Evolutionary conservation across 2,797 vertebrate species (phyloP), one percentile per base, ranked within the genome.

Genomic region (Nothura maculosa): DNA sequence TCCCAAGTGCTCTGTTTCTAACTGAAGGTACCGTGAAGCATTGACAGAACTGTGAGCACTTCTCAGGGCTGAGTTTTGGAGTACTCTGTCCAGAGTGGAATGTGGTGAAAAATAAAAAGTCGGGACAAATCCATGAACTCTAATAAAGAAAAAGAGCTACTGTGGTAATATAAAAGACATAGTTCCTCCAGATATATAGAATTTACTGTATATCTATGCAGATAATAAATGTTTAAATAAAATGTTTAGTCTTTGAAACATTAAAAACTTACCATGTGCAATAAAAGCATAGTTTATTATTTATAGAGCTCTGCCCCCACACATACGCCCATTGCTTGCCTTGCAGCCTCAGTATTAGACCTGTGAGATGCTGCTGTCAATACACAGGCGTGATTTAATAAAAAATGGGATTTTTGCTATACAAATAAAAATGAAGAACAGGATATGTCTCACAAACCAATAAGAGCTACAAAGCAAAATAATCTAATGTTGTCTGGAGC

Each of bases 181-280:
- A 69, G 50, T 38, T 22, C 54, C 36, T 48, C 86, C 90, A 95
- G 85, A 55, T 93, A 90, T 52, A 73, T 67, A 70, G 68, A 83
- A 87, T 91, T 87, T 89, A 95, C 74, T 57, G 48, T 76, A 60
- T 80, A 61, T 86, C 66, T 57, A 69, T 86, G 60, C 36, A 67
- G 48, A 50, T 13, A 50, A 50, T 25, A 50, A 50, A 25, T 25
- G 48, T 50, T 50, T 24, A 50, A 50, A 50, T 25, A 50, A 50
- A 50, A 25, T 25, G 12, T 55, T 34, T 81, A 87, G 38, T 64
- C 93, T 96, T 93, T 81, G 83, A 94, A 96, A 95, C 68, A 63
- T 38, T 68, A 62, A 94, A 83, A 34, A 16, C 19, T 77, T 77
- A 24, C 45, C 45, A 67, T 82, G 84, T 79, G 60, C 83, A 90